Evolutionary conservation across 92 coral and sea anemone species (phyloP).

Genomic region (Porites divaricata): DNA sequence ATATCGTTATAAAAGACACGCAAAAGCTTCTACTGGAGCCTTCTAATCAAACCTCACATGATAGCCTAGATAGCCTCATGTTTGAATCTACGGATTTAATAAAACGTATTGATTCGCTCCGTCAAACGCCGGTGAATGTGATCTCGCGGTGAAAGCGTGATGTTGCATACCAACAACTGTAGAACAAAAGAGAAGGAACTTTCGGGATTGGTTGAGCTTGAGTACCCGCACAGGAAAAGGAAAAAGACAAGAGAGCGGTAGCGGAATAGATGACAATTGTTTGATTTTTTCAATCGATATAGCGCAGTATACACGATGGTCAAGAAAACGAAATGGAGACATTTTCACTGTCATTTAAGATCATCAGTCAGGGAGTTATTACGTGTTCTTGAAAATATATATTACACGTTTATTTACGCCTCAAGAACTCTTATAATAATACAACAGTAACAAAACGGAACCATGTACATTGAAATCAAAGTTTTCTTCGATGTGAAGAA

Average conservation of each 20-base stretch:
- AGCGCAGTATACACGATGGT: neutral
- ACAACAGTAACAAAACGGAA: neutral
- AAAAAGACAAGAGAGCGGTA: too few species aligned
- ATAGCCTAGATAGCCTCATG: neutral
- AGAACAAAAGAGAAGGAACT: neutral
- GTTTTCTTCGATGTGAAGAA: neutral
- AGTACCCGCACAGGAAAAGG: too few species aligned
- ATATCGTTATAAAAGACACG: conserved; percentile 60
- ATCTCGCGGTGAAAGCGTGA: neutral
- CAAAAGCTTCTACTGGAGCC: conserved; percentile 10
- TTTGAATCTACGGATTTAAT: neutral
- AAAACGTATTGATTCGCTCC: neutral
- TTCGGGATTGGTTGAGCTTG: neutral
- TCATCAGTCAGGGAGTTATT: neutral
- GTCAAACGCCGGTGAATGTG: neutral
- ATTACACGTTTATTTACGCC: neutral
- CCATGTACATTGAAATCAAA: neutral
- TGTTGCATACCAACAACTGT: neutral
- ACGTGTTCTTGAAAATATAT: neutral
- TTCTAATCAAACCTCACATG: neutral
- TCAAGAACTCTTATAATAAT: too few species aligned
- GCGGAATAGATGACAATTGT: neutral
- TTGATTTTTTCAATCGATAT: neutral
- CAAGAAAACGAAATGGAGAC: too few species aligned
- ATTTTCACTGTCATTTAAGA: too few species aligned